Evolutionary conservation across 2,888 invertebrate species (phyloP), one percentile per base, ranked within the genome.

Genomic region (Acrocera orbiculus): DNA sequence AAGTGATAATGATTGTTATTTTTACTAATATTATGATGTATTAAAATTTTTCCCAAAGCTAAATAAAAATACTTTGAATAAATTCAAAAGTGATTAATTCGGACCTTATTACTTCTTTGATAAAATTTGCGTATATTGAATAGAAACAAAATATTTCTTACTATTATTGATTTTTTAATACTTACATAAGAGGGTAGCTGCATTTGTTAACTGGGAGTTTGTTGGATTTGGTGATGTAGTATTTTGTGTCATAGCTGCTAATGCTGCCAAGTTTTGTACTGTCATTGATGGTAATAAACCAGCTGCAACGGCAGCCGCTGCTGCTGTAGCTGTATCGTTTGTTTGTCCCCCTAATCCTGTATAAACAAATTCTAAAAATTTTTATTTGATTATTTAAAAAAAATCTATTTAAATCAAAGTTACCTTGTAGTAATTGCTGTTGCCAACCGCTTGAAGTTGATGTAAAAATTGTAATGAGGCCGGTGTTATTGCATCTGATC

Each of bases 241-340:
- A 10, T 8, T 22, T 56, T 56, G 66, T 44, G 57, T 50, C 55
- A 67, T 58, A 53, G 62, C 58, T 35, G 87, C 86, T 45, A 90
- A 65, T 32, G 89, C 86, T 44, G 89, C 86, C 53, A 90, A 64
- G 63, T 89, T 89, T 69, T 89, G 89, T 64, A 89, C 77, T 48
- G 81, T 80, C 63, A 89, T 81, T 22, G 85, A 85, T 44, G 76
- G 75, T 53, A 79, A 52, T 34, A 69, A 52, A 37, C 65, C 65
- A 35, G 66, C 51, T 32, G 58, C 56, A 29, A 56, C 56, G 14
- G 57, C 58, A 16, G 58, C 58, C 29, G 52, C 51, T 15, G 50
- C 47, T 19, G 49, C 49, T 34, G 51, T 48, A 32, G 49, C 46
- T 39, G 49, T 47, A 25, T 56, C 47, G 30, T 51, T 49, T 24